Base-by-base conservation (phyloP, 2,888 invertebrate genomes). In the Cephus pulcher region DNA sequence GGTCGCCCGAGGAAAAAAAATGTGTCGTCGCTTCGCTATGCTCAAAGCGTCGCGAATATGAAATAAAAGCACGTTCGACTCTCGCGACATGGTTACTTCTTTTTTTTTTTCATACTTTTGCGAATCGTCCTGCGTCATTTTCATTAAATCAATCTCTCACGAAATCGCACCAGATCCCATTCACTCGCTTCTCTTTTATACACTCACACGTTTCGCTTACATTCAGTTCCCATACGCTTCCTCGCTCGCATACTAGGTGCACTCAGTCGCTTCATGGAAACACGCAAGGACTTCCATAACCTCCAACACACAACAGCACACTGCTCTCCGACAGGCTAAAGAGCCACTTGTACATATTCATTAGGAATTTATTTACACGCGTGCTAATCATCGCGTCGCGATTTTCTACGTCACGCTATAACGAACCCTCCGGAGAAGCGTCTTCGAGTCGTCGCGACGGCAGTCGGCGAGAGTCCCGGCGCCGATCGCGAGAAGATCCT, bases 361-460 rank as follows among this genome's bases (percentile, higher is more conserved):
- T 89, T 89, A 89, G 90, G 89, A 89, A 90, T 90, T 89, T 90
- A 91, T 91, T 90, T 91, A 90, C 89, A 90, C 88, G 87, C 90
- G 87, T 90, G 89, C 89, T 89, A 89, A 89, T 83, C 86, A 86
- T 37, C 77, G 78, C 75, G 82, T 82, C 71, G 80, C 30, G 37
- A 15, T 73, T 56, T 23, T 23, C 23, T 15, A 56, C 71, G 33
- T 33, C 34, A 34, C 33, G 71, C 71, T 3, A 56, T 9, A 56
- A 23, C 56, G 56, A 56, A 9, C 2, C 23, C 23, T 2, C 56
- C 56, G 56, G 23, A 56, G 56, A 56, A 23, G 9, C 56, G 56
- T 56, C 56, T 23, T 56, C 56, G 56, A 56, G 56, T 56, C 56
- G 56, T 23, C 56, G 56, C 56, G 23, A 56, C 56, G 56, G 56